Base-by-base conservation (phyloP, 2,888 invertebrate species). In the Andrena marginata region DNA sequence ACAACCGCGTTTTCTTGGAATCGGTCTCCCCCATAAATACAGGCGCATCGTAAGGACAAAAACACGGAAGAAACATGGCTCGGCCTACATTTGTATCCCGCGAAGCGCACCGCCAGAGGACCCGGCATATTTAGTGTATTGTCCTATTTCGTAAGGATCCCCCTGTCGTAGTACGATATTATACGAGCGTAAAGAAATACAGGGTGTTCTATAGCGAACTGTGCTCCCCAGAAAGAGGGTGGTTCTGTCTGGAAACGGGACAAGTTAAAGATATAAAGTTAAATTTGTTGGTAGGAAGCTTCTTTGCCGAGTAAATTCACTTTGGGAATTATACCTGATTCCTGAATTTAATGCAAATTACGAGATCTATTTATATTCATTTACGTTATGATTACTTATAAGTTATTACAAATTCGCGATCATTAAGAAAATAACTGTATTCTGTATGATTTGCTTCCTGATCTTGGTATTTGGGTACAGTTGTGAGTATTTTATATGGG, bases 41-140 rank as follows among this genome's bases (percentile, higher is more conserved):
- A 62, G 35, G 23, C 29, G 54, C 54, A 64, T 72, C 49, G 68
- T 62, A 70, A 67, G 76, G 77, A 83, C 76, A 87, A 85, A 87
- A 89, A 79, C 86, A 70, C 64, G 77, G 79, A 86, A 85, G 86
- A 86, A 84, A 80, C 82, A 83, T 72, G 72, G 70, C 69, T 71
- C 70, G 70, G 80, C 79, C 76, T 71, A 83, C 85, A 87, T 89
- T 88, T 86, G 85, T 87, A 86, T 82, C 86, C 80, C 70, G 54
- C 42, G 68, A 49, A 51, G 63, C 49, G 20, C 48, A 63, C 51
- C 20, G 71, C 83, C 26, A n/a, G 77, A 81, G 78, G 72, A 70
- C 64, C 63, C 76, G 85, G 87, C 90, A 90, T 90, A 90, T 92
- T 91, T 90, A 90, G 90, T 89, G 82, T 88, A 90, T 89, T 89